A percentile compares a stretch with the other conserved stretches of the same genome.
These are phyloP conservation scores for Oryctolagus cuniculus DNA, from an alignment of 2,113 vertebrate genomes.

Conservation along the genomic window mOryCun1.1 NC_091441.1:108416501-108417000, in stretches of 20 bases:
- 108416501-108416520: background rate
- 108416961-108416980: background rate
- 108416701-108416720: background rate
- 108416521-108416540: background rate
- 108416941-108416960: background rate
- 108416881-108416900: background rate
- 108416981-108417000: background rate
- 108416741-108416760: background rate
- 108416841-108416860: background rate
- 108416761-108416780: fast-evolving
- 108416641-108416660: background rate
- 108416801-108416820: background rate
- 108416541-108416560: background rate
- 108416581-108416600: background rate
- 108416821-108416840: background rate
- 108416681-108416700: background rate
- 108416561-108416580: background rate
- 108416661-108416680: background rate
- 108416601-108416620: background rate
- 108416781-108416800: fast-evolving
- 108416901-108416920: background rate
- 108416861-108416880: background rate
- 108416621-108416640: background rate
- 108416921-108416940: background rate
- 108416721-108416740: background rate